phyloP scores from a whole-genome alignment of 1,140 invertebrate species.

The Oncopodura yosiiana region DNA sequence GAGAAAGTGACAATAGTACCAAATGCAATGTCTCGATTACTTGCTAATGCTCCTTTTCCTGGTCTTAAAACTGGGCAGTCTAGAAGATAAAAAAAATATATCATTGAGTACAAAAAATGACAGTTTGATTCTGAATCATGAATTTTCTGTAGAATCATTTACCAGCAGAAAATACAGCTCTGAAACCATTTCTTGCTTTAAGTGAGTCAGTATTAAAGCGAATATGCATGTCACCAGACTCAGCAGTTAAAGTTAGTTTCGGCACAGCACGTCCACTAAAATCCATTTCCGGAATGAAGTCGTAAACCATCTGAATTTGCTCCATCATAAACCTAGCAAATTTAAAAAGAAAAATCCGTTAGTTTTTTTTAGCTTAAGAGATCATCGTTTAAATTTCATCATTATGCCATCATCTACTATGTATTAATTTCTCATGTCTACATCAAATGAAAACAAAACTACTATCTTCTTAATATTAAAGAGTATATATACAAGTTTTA shows the following conservation, averaged over 20 bases:
- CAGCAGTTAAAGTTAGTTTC: slow-evolving; percentile 79
- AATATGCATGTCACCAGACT: slow-evolving; percentile 81
- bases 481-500: too few relatives aligned
- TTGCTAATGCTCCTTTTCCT: slow-evolving; percentile 75
- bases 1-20: slow-evolving; percentile 80
- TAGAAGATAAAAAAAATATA: slow-evolving; percentile 40
- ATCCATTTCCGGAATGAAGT: slow-evolving; percentile 79
- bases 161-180: slow-evolving; percentile 84
- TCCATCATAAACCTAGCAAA: slow-evolving; percentile 69
- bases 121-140: neutral
- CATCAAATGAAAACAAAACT: too few relatives aligned
- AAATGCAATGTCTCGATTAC: slow-evolving; percentile 82
- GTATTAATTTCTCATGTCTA: too few relatives aligned
- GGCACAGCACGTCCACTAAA: slow-evolving; percentile 67
- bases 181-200: slow-evolving; percentile 72
- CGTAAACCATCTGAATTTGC: slow-evolving; percentile 69
- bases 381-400: too few relatives aligned
- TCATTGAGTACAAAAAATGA: neutral
- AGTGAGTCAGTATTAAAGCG: slow-evolving; percentile 80
- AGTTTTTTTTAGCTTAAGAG: too few relatives aligned
- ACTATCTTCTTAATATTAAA: too few relatives aligned
- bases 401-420: too few relatives aligned
- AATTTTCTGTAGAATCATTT: slow-evolving; percentile 14
- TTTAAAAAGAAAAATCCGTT: too few relatives aligned
- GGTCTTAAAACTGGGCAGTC: slow-evolving; percentile 78